phyloP scores from a whole-genome alignment of 2,797 vertebrate species.

The Pterois miles region DNA sequence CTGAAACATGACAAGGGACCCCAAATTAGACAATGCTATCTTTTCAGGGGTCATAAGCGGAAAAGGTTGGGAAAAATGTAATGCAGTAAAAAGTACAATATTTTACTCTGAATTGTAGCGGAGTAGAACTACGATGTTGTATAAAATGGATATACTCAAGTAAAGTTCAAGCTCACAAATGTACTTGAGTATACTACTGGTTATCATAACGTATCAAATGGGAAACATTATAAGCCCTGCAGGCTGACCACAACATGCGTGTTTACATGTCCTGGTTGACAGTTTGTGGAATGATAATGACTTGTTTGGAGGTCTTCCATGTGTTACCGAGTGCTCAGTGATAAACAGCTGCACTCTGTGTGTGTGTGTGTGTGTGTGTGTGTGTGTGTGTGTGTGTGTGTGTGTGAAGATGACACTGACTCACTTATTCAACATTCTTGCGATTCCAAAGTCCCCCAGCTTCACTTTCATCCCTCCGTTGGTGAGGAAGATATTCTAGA shows the following conservation, averaged over 20 bases:
- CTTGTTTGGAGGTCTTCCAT: conserved; percentile 49
- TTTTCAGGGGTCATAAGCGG: not conserved
- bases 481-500: conserved; percentile 94
- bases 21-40: not conserved
- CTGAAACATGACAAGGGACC: not conserved
- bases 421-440: conserved; percentile 92
- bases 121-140: too few species aligned
- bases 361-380: not conserved
- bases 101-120: too few species aligned
- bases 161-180: too few species aligned
- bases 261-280: conserved; percentile 42
- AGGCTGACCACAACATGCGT: not conserved
- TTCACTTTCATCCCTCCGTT: conserved; percentile 87
- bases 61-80: not conserved
- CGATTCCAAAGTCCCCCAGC: conserved; percentile 96
- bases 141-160: too few species aligned
- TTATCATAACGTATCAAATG: not conserved
- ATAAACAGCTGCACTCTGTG: conserved; percentile 57
- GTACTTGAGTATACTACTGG: too few species aligned
- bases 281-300: conserved; percentile 65
- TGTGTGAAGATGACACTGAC: conserved; percentile 47
- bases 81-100: too few species aligned
- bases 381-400: not conserved
- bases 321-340: conserved; percentile 27
- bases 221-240: not conserved